Evolutionary conservation across 2,113 vertebrate genomes (phyloP), one percentile per base, ranked within the genome.

Genomic region (Girardinichthys multiradiatus): DNA sequence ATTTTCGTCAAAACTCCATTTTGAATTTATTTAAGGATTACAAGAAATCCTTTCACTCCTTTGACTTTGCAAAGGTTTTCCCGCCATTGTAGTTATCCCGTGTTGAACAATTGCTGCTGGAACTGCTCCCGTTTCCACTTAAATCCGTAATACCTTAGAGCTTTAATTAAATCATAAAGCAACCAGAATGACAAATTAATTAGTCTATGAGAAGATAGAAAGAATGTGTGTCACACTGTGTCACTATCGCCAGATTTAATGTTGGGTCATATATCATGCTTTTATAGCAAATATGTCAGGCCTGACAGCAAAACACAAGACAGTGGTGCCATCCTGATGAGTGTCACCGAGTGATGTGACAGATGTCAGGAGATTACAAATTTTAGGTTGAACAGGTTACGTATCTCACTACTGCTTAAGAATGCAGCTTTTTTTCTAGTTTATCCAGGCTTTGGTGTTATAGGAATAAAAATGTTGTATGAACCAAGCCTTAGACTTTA

Each of bases 11-110:
- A n/a, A n/a, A 17, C 58, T 77, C 89, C 92, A 93, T 93, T 94
- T 95, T 93, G 90, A 93, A 92, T 94, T 91, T 92, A 93, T 92
- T 94, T 94, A 91, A 83, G 85, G 89, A 90, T 92, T 91, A 92
- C 90, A 89, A 91, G 91, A 86, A 91, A 85, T 92, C 90, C 87
- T 92, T 93, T 94, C 90, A 89, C 92, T 92, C 89, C 84, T 86
- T 74, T 82, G 84, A 90, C 86, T 86, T 87, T 87, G 90, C 88
- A 78, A 31, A 86, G 86, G 83, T 88, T 87, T 82, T 59, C 29
- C 87, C 89, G 87, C 89, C 87, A 89, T 92, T 72, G 75, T 94
- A 92, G 94, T 94, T 94, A 94, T 85, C 87, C 86, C 68, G 66
- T 65, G 76, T 87, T 86, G 80, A 80, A 86, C 85, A 76, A 74